Evolutionary conservation across 1,140 invertebrate genomes (phyloP), one percentile per base, ranked within the genome.

Genomic region (Lepidurus apus): DNA sequence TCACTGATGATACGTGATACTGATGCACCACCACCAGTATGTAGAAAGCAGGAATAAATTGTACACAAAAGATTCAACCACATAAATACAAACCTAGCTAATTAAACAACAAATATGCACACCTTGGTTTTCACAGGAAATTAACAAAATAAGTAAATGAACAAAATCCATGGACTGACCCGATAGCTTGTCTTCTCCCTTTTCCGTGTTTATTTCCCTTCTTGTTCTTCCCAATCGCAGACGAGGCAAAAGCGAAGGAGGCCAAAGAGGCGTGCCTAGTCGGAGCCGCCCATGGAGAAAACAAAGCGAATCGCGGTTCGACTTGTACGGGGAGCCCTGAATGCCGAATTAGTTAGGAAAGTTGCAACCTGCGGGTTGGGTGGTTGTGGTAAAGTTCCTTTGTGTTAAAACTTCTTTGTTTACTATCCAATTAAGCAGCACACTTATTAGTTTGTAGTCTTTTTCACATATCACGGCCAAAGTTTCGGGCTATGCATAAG

Each of bases 401-500:
- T 65, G 53, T 65, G 53, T 65, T 65, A 65, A 65, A 65, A n/a
- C 53, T 65, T 21, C 53, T 65, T 21, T 65, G 53, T 65, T 65
- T 65, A 65, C 53, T 21, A 65, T 65, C 8, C 53, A 65, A 65
- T 65, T 65, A 65, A 65, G 6, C 53, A n/a, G 21, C n/a, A 65
- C 53, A 65, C 8, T 17, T 65, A 65, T 21, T 65, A n/a, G 21
- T 7, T 17, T 11, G 10, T 47, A 47, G 21, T 4, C 21, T 65
- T 65, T 65, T 65, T 21, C 13, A 65, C 7, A n/a, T 65, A 17
- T 7, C 13, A 34, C 34, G 34, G 34, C 34, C 34, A 34, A 34
- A 34, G 34, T 3, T 34, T 34, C 34, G 34, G 34, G 34, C 34
- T 34, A 34, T 34, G 34, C 34, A 34, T 34, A 34, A 0, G 34